phyloP scores from a whole-genome alignment of 2,113 vertebrate species.

The Poeciliopsis retropinna region DNA sequence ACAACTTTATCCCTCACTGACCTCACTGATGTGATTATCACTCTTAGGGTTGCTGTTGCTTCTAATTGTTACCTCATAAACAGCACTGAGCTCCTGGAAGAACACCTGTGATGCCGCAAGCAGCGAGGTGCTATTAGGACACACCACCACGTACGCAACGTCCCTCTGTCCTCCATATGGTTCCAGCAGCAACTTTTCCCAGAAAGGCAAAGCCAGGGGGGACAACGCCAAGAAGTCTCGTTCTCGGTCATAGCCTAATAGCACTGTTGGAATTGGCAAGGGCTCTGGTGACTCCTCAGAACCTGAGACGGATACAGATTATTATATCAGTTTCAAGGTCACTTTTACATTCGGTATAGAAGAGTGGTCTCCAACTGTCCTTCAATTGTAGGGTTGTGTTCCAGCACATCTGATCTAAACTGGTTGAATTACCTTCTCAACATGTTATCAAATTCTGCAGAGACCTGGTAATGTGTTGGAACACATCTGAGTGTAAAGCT shows the following conservation, averaged over 20 bases:
- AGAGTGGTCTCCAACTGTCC: neutral
- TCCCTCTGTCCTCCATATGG: conserved; percentile 94
- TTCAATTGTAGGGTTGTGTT: neutral
- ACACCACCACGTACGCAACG: conserved; percentile 94
- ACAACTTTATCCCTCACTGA: too few species aligned
- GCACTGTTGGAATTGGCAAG: conserved; percentile 89
- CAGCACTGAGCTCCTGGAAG: conserved; percentile 96
- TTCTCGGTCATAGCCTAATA: conserved; percentile 97
- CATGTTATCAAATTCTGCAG: neutral
- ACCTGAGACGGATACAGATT: conserved; percentile 68
- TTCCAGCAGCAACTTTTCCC: conserved; percentile 96
- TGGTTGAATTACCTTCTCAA: neutral
- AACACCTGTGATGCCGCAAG: conserved; percentile 91
- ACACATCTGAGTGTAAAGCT: neutral
- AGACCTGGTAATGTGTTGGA: neutral
- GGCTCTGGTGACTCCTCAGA: conserved; percentile 98
- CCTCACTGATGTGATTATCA: too few species aligned
- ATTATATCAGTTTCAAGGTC: neutral
- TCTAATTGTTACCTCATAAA: conserved; percentile 88
- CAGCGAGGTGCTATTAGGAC: conserved; percentile 93
- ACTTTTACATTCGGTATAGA: neutral
- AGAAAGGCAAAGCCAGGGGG: conserved; percentile 93
- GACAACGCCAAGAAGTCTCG: conserved; percentile 96
- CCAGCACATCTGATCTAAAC: neutral
- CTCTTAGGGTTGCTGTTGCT: too few species aligned